These are phyloP conservation scores for Rachycentron canadum DNA, from an alignment of 2,797 vertebrate species.

Conservation along the genomic window DNA sequence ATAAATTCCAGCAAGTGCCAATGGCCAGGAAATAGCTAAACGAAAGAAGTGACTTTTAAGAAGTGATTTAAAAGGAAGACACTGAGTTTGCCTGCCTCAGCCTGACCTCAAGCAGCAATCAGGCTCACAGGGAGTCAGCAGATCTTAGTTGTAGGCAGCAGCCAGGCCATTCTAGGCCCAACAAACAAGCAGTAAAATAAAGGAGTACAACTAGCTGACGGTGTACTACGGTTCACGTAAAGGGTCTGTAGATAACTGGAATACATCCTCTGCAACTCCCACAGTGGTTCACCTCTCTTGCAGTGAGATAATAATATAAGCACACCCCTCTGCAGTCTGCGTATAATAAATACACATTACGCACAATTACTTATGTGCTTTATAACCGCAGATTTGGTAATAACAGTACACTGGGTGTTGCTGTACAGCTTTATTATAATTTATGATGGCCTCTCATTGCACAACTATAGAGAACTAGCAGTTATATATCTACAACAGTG, in stretches of 20 bases:
- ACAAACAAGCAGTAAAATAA: background rate
- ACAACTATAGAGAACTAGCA: conserved; percentile 67
- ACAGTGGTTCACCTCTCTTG: conserved; percentile 29
- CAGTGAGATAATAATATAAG: conserved; percentile 65
- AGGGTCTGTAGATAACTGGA: conserved; percentile 50
- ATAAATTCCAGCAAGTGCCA: too few relatives aligned
- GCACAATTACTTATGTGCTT: conserved; percentile 80
- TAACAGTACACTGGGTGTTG: conserved; percentile 51
- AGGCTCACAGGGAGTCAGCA: too few relatives aligned
- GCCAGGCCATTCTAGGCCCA: too few relatives aligned
- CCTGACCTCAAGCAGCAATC: too few relatives aligned
- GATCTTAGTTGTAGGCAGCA: background rate
- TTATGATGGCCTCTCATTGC: conserved; percentile 69
- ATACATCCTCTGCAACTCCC: conserved; percentile 34
- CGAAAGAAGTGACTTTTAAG: too few relatives aligned
- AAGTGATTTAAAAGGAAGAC: too few relatives aligned
- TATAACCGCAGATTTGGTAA: conserved; percentile 74
- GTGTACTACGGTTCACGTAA: conserved; percentile 65
- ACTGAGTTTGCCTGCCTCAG: too few relatives aligned
- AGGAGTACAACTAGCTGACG: conserved; percentile 50
- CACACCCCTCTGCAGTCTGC: conserved; percentile 68
- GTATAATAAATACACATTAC: conserved; percentile 80
- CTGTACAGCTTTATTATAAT: conserved; percentile 78
- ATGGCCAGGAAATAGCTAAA: too few relatives aligned
- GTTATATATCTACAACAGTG: conserved; percentile 29